Evolutionary conservation across 2,797 vertebrate genomes (phyloP).

Genomic region (Karalla daura): DNA sequence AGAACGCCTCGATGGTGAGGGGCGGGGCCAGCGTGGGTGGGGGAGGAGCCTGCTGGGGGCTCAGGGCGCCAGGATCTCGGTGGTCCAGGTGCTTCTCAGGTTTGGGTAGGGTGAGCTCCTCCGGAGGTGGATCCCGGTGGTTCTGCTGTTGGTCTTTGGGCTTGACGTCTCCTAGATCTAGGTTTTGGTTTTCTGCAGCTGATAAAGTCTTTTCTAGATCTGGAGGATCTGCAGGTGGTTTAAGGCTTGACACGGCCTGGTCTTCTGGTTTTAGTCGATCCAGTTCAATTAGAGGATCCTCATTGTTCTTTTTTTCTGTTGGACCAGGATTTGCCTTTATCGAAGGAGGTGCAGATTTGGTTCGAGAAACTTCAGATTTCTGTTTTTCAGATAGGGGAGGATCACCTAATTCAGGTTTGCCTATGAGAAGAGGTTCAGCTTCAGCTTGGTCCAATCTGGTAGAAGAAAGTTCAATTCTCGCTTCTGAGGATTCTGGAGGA

Average conservation of each 20-base stretch:
- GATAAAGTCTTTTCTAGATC: not conserved
- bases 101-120: not conserved
- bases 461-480: no score
- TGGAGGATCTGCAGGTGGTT: not conserved
- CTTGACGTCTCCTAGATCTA: not conserved
- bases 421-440: no score
- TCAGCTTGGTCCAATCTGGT: no score
- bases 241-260: not conserved
- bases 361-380: no score
- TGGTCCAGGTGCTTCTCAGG: not conserved
- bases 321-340: not conserved
- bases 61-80: not conserved
- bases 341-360: no score
- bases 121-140: not conserved
- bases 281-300: not conserved
- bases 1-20: slow-evolving; percentile 17
- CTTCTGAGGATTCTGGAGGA: no score
- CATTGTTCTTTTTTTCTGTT: not conserved
- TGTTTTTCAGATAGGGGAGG: no score
- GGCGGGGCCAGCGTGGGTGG: slow-evolving; percentile 11
- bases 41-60: no score
- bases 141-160: slow-evolving; percentile 14
- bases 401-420: no score
- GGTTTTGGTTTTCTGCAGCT: not conserved
- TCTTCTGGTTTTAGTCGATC: not conserved